phyloP scores from a whole-genome alignment of 1,140 invertebrate species.

The Bombus vancouverensis region DNA sequence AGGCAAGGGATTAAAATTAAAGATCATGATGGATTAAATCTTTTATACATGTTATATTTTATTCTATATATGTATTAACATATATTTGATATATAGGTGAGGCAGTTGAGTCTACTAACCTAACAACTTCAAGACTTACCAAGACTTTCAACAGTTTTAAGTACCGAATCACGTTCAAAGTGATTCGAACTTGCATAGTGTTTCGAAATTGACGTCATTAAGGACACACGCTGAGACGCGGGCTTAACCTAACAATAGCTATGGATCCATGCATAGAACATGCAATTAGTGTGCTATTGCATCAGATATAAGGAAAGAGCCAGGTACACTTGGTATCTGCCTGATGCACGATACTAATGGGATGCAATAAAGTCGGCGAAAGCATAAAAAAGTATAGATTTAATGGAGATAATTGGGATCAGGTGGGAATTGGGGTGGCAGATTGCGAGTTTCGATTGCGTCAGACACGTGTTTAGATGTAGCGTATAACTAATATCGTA shows the following conservation, averaged over 20 bases:
- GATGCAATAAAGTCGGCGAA: background rate
- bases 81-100: too few species aligned
- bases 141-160: background rate
- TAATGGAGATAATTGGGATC: background rate
- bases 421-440: background rate
- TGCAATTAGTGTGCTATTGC: conserved; percentile 19
- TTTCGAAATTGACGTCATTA: too few species aligned
- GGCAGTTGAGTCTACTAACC: too few species aligned
- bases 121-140: background rate
- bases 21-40: too few species aligned
- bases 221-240: background rate
- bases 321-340: background rate
- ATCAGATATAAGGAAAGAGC: background rate
- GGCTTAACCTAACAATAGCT: background rate
- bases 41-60: too few species aligned
- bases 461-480: background rate
- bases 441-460: background rate
- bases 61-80: too few species aligned
- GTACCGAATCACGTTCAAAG: background rate
- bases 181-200: background rate
- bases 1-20: too few species aligned
- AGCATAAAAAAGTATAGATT: background rate
- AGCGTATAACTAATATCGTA: background rate
- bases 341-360: background rate
- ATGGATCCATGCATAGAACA: background rate